Evolutionary conservation across 1,140 invertebrate species (phyloP), one percentile per base, ranked within the genome.

Genomic region (Drosophila malerkotliana): DNA sequence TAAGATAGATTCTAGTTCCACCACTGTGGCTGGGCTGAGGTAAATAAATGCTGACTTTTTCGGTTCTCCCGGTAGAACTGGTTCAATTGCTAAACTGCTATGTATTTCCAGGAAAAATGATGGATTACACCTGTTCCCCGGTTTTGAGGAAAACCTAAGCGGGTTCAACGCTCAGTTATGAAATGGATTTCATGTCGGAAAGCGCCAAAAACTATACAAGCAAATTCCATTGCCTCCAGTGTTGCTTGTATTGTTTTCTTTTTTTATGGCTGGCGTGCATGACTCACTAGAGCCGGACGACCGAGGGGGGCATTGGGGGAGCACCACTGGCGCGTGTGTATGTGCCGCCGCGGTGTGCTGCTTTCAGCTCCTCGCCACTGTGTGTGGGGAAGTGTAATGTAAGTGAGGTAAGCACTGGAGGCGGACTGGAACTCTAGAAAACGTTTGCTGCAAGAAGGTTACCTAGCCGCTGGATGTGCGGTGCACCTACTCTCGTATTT

Each of bases 261-360:
- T 41, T 75, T 81, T 67, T 76, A 55, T 72, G 66, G 64, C 54
- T 87, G 71, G 81, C 83, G 64, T 82, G 82, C 66, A 87, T 85
- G 83, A 85, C 78, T 85, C 81, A 84, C 58, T 81, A 37, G 21
- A 37, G 21, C 12, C 34, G 41, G 14, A 44, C 24, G 34, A 26
- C 15, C n/a, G 24, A 39, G 28, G 30, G 47, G 63, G 60, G 51
- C 52, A 59, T 54, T 54, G 49, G 77, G 71, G 69, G 77, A 62
- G 62, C 34, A 12, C 10, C 34, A 12, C 10, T 37, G 66, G 51
- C 64, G 72, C 66, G 63, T 59, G 64, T 49, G 73, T 71, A 59
- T 68, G 79, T 57, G 57, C 62, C 68, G 32, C 34, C 67, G 32
- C 34, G 12, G 15, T 30, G 12, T 58, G 15, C 28, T 30, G 28